phyloP scores from a whole-genome alignment of 2,888 invertebrate genomes.

The Tridacna crocea region DNA sequence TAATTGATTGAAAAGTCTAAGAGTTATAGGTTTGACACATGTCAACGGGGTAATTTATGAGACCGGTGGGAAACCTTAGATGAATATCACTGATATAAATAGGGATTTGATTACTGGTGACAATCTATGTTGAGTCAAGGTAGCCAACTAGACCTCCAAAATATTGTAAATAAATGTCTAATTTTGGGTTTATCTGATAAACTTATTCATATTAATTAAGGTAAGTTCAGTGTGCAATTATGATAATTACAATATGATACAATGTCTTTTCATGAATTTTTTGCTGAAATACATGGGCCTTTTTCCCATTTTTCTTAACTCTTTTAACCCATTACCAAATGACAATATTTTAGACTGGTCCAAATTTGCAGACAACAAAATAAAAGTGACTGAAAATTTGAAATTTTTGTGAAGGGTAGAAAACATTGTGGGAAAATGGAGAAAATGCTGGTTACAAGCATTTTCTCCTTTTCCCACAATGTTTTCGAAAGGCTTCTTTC shows the following conservation, averaged over 20 bases:
- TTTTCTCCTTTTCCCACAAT: constrained; percentile 8
- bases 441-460: neutral
- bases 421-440: constrained; percentile 12
- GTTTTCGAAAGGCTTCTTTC: too few species aligned
- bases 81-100: neutral
- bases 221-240: neutral
- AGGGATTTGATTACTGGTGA: neutral
- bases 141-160: neutral
- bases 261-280: too few species aligned
- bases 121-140: neutral
- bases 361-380: too few species aligned
- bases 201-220: neutral
- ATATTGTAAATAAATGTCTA: neutral
- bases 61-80: constrained; percentile 24
- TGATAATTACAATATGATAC: too few species aligned
- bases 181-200: neutral
- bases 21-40: constrained; percentile 41
- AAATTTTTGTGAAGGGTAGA: too few species aligned
- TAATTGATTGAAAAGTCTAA: too few species aligned
- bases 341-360: too few species aligned
- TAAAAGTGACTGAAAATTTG: too few species aligned
- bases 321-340: too few species aligned
- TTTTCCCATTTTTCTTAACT: too few species aligned
- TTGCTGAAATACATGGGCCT: too few species aligned
- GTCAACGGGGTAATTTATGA: constrained; percentile 52